Conservation (phyloP, 2,797 vertebrate species). For the Psittacula echo region DNA sequence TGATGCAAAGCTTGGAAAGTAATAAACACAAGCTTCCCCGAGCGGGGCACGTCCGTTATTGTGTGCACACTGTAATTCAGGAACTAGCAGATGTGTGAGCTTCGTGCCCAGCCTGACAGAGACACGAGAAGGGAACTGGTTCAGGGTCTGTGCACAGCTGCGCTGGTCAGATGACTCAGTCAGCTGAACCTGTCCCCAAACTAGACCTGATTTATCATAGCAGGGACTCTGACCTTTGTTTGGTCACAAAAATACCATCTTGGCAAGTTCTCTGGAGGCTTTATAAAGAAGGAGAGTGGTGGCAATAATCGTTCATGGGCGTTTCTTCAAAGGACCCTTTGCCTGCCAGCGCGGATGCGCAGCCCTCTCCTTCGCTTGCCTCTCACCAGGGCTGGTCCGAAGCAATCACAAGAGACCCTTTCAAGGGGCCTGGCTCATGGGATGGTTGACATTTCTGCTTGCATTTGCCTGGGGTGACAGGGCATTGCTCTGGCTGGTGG, state of each 20-base stretch:
- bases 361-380: not conserved
- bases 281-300: conserved; percentile 4
- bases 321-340: not conserved
- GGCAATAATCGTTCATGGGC: not conserved
- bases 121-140: conserved; percentile 66
- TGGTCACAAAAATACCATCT: conserved; percentile 76
- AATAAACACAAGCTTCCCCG: conserved; percentile 22
- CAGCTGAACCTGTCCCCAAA: conserved; percentile 79
- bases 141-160: conserved; percentile 86
- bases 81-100: conserved; percentile 84
- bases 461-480: not conserved
- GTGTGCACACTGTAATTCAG: conserved; percentile 61
- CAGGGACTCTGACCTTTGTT: conserved; percentile 87
- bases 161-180: conserved; percentile 82
- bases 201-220: conserved; percentile 77
- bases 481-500: not conserved
- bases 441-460: not conserved
- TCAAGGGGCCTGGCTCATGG: not conserved
- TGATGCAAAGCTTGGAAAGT: conserved; percentile 67
- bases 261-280: conserved; percentile 63
- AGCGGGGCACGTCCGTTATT: conserved; percentile 67
- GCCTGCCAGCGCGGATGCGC: not conserved
- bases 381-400: not conserved
- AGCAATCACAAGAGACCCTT: not conserved
- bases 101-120: conserved; percentile 72